phyloP scores from a whole-genome alignment of 2,888 invertebrate genomes.

The Conistra vaccinii region DNA sequence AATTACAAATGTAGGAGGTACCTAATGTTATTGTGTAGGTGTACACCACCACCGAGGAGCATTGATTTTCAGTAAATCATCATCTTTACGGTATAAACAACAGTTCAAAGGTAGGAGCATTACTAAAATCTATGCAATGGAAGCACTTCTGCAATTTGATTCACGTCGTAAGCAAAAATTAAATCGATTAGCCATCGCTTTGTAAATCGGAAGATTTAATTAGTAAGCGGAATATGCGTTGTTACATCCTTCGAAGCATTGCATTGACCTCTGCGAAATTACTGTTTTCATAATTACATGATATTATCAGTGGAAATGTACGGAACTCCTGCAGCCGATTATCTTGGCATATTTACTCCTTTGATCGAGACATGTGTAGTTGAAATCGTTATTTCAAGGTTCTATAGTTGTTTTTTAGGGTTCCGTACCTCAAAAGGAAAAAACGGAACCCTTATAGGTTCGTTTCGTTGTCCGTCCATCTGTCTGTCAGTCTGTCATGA shows the following conservation, averaged over 20 bases:
- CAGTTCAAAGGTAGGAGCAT: neutral
- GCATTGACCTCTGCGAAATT: neutral
- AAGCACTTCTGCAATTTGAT: neutral
- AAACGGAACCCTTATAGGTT: too few relatives aligned
- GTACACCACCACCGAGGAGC: too few relatives aligned
- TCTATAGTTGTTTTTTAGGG: neutral
- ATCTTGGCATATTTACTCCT: neutral
- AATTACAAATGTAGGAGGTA: neutral
- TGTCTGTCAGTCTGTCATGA: too few relatives aligned
- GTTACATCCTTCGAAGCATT: slow-evolving; percentile 6
- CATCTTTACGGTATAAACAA: neutral
- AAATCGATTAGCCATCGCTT: slow-evolving; percentile 2
- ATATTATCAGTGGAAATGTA: slow-evolving; percentile 8
- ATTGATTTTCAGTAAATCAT: too few relatives aligned
- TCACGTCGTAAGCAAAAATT: slow-evolving; percentile 1
- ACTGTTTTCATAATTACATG: slow-evolving; percentile 6
- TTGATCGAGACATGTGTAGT: neutral
- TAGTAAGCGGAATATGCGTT: slow-evolving; percentile 15
- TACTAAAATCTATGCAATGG: neutral
- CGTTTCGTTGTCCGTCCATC: too few relatives aligned
- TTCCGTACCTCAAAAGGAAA: too few relatives aligned
- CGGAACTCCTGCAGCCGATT: neutral
- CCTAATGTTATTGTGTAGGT: neutral
- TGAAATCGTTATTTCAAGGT: neutral
- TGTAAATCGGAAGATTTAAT: slow-evolving; percentile 3